Percentiles rank a stretch among this genome's conserved stretches.
Evolutionary conservation across 1,140 invertebrate species (phyloP).

Genomic region (Dreissena rostriformis): DNA sequence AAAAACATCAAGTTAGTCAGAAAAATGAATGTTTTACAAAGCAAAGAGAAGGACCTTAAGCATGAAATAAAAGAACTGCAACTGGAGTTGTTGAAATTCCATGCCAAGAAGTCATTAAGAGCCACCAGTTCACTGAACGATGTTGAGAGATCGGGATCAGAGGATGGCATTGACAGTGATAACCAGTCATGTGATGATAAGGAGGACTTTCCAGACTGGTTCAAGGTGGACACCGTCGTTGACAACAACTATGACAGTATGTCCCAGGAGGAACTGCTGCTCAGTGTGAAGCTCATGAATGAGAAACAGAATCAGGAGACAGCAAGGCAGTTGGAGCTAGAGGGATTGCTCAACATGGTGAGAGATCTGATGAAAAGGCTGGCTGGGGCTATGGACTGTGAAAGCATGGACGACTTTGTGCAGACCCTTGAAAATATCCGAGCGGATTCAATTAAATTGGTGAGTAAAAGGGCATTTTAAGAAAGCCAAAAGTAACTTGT

Average conservation of each 20-base stretch:
- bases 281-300: constrained; percentile 59
- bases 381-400: no score
- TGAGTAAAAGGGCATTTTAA: no score
- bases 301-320: constrained; percentile 46
- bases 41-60: constrained; percentile 50
- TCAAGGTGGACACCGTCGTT: background rate
- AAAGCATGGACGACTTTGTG: no score
- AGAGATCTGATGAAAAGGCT: no score
- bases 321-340: constrained; percentile 25
- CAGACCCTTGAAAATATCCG: no score
- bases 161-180: constrained; percentile 44
- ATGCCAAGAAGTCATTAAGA: constrained; percentile 25
- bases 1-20: constrained; percentile 45
- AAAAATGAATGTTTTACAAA: constrained; percentile 47
- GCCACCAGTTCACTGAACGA: constrained; percentile 42
- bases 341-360: background rate
- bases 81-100: constrained; percentile 26
- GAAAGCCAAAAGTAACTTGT: no score
- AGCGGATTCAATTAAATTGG: no score
- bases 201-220: background rate
- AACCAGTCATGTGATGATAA: constrained; percentile 1
- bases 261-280: constrained; percentile 59
- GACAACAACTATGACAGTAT: constrained; percentile 27
- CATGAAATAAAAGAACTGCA: constrained; percentile 55
- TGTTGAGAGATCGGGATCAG: constrained; percentile 50